Evolutionary conservation across 2,113 vertebrate species (phyloP), one percentile per base, ranked within the genome.

Genomic region (Pseudorectes ferrugineus): DNA sequence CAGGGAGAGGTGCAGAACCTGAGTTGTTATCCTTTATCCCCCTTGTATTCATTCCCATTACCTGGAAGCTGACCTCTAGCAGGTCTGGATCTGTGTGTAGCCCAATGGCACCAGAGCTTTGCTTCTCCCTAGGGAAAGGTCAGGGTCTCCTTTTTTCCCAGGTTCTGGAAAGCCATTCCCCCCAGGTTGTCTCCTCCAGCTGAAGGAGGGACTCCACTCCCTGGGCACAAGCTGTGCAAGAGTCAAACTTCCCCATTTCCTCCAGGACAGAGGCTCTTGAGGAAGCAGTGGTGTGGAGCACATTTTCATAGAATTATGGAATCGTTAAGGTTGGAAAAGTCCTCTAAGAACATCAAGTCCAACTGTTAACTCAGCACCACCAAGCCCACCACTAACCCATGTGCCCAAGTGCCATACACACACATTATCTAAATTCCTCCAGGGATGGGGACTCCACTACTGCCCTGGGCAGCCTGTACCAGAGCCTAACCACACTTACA

Each of bases 161-260:
- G 52, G 67, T 65, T 96, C 76, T 89, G 76, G 63, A 95, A 97
- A 97, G 96, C 96, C 95, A 93, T 97, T 62, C 48, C 79, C 68
- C 80, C 45, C 31, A 6, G 16, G 43, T 1, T 22, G 19, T 89
- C 80, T 83, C 51, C 76, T 84, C 31, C 48, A n/a, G 58, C 58
- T n/a, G 73, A 25, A 66, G 48, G 66, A 63, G 62, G 42, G 62
- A 31, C 28, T 58, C 43, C 0, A 16, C 45, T 68, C 11, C 26
- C 48, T 5, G 8, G 61, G 45, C 48, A 17, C 31, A 14, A 88
- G 54, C 16, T 31, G 35, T 24, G 14, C 20, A 16, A 66, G 48
- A 76, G 73, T n/a, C 76, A 35, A n/a, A 84, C 9, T 72, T 63
- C 58, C 28, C 36, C 31, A 13, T 52, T 90, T 70, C 25, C 42